These are phyloP conservation scores for Danaus melanippus DNA, from an alignment of 1,140 invertebrate species.

Conservation along the genomic window DNA sequence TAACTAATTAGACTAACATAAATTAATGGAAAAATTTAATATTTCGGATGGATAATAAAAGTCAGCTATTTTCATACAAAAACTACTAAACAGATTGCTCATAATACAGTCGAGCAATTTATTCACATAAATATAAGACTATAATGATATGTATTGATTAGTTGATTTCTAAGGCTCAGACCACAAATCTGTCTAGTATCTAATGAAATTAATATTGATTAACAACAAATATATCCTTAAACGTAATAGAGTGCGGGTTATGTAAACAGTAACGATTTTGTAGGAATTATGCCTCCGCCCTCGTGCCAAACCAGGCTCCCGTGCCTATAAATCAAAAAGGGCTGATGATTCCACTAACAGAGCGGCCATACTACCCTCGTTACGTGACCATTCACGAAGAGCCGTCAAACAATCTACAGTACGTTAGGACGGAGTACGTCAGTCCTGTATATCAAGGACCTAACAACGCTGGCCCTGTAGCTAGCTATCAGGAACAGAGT, in stretches of 20 bases:
- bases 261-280: background rate
- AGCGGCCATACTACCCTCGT: constrained; percentile 25
- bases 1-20: background rate
- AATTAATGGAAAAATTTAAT: too few species aligned
- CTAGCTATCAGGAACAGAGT: constrained; percentile 22
- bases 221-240: too few species aligned
- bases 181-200: too few species aligned
- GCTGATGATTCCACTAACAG: constrained; percentile 21
- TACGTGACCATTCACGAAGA: constrained; percentile 26
- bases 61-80: too few species aligned
- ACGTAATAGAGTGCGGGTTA: too few species aligned
- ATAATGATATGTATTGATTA: too few species aligned
- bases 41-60: too few species aligned
- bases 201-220: too few species aligned
- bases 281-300: constrained; percentile 21
- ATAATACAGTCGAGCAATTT: too few species aligned
- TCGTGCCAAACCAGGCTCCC: constrained; percentile 20
- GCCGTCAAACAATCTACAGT: constrained; percentile 21
- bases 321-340: constrained; percentile 23
- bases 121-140: too few species aligned
- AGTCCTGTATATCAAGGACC: constrained; percentile 23
- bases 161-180: too few species aligned
- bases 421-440: constrained; percentile 19
- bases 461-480: constrained; percentile 7
- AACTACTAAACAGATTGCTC: too few species aligned